Evolutionary conservation across 2,797 vertebrate genomes (phyloP).

Genomic region (Anguilla marmorata): DNA sequence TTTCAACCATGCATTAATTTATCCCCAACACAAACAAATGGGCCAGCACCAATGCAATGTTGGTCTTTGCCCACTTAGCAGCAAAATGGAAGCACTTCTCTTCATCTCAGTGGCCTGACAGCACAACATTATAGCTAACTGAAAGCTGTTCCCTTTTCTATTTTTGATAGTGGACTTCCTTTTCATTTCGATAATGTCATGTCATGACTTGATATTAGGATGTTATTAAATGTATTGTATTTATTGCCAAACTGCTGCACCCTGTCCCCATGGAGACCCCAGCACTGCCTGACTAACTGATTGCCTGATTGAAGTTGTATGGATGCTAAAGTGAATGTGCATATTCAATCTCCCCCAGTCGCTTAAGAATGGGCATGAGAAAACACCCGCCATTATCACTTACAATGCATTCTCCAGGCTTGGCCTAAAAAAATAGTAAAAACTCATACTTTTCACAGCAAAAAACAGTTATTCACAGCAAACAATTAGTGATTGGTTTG

Average conservation of each 20-base stretch:
- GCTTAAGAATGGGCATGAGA: conserved; percentile 56
- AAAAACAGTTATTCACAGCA: conserved; percentile 59
- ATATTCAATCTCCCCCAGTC: conserved; percentile 92
- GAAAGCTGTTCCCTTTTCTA: neutral
- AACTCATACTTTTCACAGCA: conserved; percentile 68
- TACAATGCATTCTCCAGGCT: conserved; percentile 78
- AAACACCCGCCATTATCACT: conserved; percentile 56
- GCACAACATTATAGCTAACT: neutral
- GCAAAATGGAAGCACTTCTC: neutral
- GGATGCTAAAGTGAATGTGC: conserved; percentile 89
- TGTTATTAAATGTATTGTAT: neutral
- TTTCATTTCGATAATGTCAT: neutral
- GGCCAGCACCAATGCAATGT: neutral
- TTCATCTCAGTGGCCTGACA: neutral
- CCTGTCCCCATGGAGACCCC: conserved; percentile 62
- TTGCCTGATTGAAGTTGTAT: conserved; percentile 83
- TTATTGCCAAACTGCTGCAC: conserved; percentile 61
- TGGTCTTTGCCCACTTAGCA: neutral
- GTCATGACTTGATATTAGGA: neutral
- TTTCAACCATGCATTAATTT: conserved; percentile 48
- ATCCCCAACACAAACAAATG: conserved; percentile 24
- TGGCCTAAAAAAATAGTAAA: conserved; percentile 74
- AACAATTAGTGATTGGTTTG: conserved; percentile 72
- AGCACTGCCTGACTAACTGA: conserved; percentile 78
- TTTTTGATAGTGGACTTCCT: neutral